phyloP scores from a whole-genome alignment of 1,140 invertebrate genomes.

The Aphelinus certus region DNA sequence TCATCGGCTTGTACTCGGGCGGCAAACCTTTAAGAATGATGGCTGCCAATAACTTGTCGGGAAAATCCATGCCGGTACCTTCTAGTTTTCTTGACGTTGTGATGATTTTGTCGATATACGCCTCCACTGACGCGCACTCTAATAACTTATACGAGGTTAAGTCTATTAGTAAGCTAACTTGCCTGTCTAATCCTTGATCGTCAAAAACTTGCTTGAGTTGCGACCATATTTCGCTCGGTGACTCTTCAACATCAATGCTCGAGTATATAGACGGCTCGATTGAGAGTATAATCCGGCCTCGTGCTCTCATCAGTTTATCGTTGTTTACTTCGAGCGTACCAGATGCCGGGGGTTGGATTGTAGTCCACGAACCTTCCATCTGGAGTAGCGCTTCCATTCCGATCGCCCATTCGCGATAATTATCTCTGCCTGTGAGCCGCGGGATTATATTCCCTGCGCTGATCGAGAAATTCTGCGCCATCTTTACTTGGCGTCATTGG shows the following conservation, averaged over 20 bases:
- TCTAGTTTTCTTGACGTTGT: neutral
- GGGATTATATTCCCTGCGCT: neutral
- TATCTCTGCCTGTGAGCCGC: neutral
- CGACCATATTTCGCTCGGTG: neutral
- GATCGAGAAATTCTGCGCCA: no score
- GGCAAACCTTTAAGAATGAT: neutral
- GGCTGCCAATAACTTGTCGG: neutral
- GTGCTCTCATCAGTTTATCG: neutral
- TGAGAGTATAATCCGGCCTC: neutral
- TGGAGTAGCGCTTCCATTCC: neutral
- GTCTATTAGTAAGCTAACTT: neutral
- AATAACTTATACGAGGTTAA: neutral
- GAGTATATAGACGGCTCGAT: neutral
- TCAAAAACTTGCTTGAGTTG: neutral
- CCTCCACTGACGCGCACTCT: neutral
- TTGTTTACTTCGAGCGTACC: neutral
- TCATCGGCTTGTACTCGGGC: neutral
- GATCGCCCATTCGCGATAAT: neutral
- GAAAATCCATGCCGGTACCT: neutral
- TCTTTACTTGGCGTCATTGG: no score
- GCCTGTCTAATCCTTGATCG: neutral
- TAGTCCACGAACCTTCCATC: neutral
- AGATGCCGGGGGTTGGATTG: neutral
- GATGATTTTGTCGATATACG: neutral
- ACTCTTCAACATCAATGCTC: neutral